Conservation (phyloP, 1,140 invertebrate genomes). For the Eumaeus atala region DNA sequence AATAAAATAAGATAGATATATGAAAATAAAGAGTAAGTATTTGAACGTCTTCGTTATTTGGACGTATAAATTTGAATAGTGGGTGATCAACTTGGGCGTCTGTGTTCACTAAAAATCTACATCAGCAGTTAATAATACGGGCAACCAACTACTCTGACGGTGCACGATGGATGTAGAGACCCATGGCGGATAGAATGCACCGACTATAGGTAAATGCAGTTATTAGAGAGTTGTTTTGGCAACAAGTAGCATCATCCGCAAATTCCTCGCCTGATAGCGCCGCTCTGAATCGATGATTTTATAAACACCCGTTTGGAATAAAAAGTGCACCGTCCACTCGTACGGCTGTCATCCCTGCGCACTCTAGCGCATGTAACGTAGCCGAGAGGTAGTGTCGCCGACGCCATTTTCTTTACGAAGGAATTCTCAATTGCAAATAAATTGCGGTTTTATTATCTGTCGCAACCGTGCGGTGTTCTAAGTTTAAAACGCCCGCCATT, state of each 20-base stretch:
- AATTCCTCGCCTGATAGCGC: slow-evolving; percentile 26
- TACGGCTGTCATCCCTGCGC: slow-evolving; percentile 49
- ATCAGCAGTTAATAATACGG: no score
- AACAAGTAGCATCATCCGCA: slow-evolving; percentile 2
- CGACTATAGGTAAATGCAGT: background rate
- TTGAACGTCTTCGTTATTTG: no score
- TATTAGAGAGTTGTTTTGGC: slow-evolving; percentile 2
- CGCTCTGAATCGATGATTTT: slow-evolving; percentile 29
- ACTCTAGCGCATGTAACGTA: slow-evolving; percentile 50
- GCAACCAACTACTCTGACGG: no score
- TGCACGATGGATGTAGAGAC: no score
- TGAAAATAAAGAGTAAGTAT: no score
- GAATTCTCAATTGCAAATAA: slow-evolving; percentile 53
- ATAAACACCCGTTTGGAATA: slow-evolving; percentile 48
- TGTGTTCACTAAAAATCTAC: no score
- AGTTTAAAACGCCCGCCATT: slow-evolving; percentile 26
- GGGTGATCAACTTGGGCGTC: no score
- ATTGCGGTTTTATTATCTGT: slow-evolving; percentile 36
- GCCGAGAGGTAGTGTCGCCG: slow-evolving; percentile 52
- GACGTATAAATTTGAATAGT: no score
- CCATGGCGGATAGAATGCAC: no score
- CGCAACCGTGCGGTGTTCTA: slow-evolving; percentile 40
- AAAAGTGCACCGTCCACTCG: slow-evolving; percentile 44
- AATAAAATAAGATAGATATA: no score
- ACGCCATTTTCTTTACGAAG: slow-evolving; percentile 23